Conservation (phyloP, 2,888 invertebrate species). For the Shargacucullia verbasci region DNA sequence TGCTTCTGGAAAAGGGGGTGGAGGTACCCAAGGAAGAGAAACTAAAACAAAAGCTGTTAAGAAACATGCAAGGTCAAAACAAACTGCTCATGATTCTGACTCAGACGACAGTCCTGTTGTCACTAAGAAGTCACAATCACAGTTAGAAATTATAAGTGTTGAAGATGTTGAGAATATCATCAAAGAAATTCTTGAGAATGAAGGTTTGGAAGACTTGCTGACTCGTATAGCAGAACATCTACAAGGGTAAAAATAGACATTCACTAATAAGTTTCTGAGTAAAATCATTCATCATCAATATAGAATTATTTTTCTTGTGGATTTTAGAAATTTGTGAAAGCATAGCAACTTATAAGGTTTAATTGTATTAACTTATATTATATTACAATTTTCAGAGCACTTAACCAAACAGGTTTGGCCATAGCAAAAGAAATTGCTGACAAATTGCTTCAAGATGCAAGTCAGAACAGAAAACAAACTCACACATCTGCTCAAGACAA, state of each 20-base stretch:
- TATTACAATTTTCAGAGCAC: conserved; percentile 76
- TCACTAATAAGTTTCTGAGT: background rate
- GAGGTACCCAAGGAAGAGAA: conserved; percentile 97
- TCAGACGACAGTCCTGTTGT: conserved; percentile 89
- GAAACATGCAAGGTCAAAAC: conserved; percentile 91
- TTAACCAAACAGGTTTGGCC: conserved; percentile 91
- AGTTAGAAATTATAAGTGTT: conserved; percentile 90
- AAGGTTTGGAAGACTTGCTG: conserved; percentile 92
- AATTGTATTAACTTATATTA: no score
- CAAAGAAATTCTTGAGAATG: conserved; percentile 90
- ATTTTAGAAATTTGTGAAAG: no score
- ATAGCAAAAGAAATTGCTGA: conserved; percentile 93
- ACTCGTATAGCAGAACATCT: conserved; percentile 92
- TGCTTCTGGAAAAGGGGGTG: conserved; percentile 95
- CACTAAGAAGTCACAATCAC: conserved; percentile 76
- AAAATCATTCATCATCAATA: background rate
- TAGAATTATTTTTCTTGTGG: no score
- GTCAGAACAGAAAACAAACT: conserved; percentile 92
- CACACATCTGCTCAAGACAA: conserved; percentile 95
- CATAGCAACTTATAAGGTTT: no score
- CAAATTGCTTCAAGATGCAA: conserved; percentile 92
- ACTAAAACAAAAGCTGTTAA: conserved; percentile 98
- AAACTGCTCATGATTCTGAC: conserved; percentile 90
- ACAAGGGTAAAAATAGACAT: conserved; percentile 86
- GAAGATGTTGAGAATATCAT: conserved; percentile 92